Evolutionary conservation across 2,797 vertebrate species (phyloP).

Genomic region (Spizella passerina): DNA sequence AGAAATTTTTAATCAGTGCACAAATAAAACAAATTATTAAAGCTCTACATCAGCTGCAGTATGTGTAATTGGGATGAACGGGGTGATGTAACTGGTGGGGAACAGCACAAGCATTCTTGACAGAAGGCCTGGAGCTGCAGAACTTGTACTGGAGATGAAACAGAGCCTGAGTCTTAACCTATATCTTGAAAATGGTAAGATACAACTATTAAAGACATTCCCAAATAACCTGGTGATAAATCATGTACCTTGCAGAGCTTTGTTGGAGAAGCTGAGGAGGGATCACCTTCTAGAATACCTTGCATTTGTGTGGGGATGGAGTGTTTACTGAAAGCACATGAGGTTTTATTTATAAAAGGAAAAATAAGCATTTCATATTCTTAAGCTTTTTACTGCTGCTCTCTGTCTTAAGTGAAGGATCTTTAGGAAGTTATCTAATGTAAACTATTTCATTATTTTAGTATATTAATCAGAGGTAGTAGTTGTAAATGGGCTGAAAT

Average conservation of each 20-base stretch:
- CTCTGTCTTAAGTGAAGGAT: background rate
- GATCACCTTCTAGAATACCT: background rate
- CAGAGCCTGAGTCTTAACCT: conserved; percentile 35
- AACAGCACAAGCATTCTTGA: conserved; percentile 51
- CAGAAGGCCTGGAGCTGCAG: conserved; percentile 37
- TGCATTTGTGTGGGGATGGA: background rate
- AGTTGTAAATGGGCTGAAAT: background rate
- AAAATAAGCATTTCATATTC: background rate
- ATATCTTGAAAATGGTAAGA: conserved; percentile 23
- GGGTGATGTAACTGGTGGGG: conserved; percentile 43
- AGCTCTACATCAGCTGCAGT: conserved; percentile 44
- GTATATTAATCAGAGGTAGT: background rate
- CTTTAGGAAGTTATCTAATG: background rate
- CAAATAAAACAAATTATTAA: conserved; percentile 68
- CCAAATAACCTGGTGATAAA: conserved; percentile 10
- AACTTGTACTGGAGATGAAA: conserved; percentile 53
- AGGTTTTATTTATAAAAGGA: background rate
- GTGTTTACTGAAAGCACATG: background rate
- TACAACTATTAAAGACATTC: conserved; percentile 15
- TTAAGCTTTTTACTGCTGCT: background rate
- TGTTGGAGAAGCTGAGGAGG: background rate
- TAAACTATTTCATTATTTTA: background rate
- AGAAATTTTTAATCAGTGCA: conserved; percentile 64
- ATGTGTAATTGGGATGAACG: conserved; percentile 43
- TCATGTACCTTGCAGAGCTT: background rate